Base-by-base conservation (phyloP, 2,797 vertebrate species). In the Thaleichthys pacificus region DNA sequence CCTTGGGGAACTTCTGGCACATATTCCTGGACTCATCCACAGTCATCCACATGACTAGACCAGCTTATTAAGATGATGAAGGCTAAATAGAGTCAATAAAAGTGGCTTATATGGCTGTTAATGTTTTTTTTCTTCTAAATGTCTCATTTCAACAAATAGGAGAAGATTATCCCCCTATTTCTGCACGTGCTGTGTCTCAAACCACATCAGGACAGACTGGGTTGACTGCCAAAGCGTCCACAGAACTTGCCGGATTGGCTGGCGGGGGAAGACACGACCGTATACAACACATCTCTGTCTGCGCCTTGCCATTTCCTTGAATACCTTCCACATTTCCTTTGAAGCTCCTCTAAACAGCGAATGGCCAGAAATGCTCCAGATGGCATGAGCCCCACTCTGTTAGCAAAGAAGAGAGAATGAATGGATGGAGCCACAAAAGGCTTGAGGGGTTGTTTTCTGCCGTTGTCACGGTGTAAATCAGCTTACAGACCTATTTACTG, bases 401-500 rank as follows among this genome's bases (percentile, higher is more conserved):
- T 28, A 21, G 54, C 17, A 21, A 56, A 21, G n/a, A 21, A 58
- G 56, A 22, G n/a, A 58, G 56, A 58, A 22, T 21, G 56, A 58
- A 58, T 58, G 56, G 56, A n/a, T n/a, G 4, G 21, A 11, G 56
- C 56, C n/a, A 22, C 56, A 58, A n/a, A 21, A 58, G 56, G n/a
- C 56, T 22, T 58, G 56, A 58, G 56, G 56, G 56, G 56, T 21
- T 9, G 56, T 58, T 66, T 51, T 22, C 42, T 66, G 22, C 42
- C 9, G 19, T 66, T 64, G 62, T 64, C 19, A 14, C 35, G 30
- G 30, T 32, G 35, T 66, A 66, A 66, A 66, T 26, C 38, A 47
- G 38, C 21, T 66, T 26, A 66, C 35, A 47, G 63, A 38, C 63
- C 63, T 47, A 65, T 65, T 65, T 22, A 47, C 64, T 49, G 64